Conservation (phyloP, 2,113 vertebrate species). For the Chloroceryle aenea region DNA sequence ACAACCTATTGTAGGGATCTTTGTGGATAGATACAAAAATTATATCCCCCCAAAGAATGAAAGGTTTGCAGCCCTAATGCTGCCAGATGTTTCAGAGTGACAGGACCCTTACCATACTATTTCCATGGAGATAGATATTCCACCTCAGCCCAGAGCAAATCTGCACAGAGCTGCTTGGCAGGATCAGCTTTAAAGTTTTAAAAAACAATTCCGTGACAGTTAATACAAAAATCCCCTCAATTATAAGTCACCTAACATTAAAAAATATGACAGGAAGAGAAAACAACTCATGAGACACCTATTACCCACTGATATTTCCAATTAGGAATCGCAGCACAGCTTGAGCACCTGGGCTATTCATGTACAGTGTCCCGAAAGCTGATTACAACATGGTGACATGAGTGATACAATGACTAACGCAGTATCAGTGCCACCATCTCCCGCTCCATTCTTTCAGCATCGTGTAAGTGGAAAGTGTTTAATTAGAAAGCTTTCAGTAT, state of each 20-base stretch:
- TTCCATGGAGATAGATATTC: not conserved
- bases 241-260: constrained; percentile 46
- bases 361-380: constrained; percentile 12
- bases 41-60: fast-evolving
- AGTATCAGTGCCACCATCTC: constrained; percentile 46
- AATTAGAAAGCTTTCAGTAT: constrained; percentile 77
- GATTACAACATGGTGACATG: constrained; percentile 67
- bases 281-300: constrained; percentile 55
- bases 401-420: constrained; percentile 68
- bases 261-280: constrained; percentile 26
- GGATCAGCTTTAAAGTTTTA: not conserved
- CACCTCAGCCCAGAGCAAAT: not conserved
- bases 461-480: constrained; percentile 72
- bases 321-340: constrained; percentile 60
- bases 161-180: not conserved
- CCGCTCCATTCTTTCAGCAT: constrained; percentile 58
- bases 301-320: constrained; percentile 65
- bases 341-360: constrained; percentile 56
- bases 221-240: constrained; percentile 6
- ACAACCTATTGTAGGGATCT: not conserved
- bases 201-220: not conserved
- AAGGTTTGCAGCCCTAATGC: not conserved
- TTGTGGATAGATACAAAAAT: not conserved
- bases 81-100: not conserved
- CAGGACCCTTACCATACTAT: not conserved